These are phyloP conservation scores for Macropis europaea DNA, from an alignment of 2,888 invertebrate species.

Conservation along the genomic window DNA sequence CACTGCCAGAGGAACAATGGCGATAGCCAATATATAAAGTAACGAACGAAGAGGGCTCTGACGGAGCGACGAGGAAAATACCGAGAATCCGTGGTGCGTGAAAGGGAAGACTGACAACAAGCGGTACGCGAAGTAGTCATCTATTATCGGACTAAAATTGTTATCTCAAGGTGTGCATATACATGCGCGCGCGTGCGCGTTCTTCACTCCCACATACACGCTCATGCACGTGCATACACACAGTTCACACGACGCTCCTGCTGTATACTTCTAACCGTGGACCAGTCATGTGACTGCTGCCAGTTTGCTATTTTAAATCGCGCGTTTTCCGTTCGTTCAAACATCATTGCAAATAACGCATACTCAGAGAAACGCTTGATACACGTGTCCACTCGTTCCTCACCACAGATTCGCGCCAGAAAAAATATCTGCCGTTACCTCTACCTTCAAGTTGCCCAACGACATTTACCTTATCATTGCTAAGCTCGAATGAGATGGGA, in stretches of 20 bases:
- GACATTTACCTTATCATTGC: too few relatives aligned
- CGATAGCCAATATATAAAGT: constrained; percentile 33
- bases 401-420: too few relatives aligned
- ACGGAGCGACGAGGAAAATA: constrained; percentile 14
- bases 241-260: too few relatives aligned
- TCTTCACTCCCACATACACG: background rate
- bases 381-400: too few relatives aligned
- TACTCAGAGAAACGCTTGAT: too few relatives aligned
- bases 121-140: constrained; percentile 8
- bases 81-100: background rate
- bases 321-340: background rate
- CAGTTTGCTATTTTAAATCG: constrained; percentile 44
- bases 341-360: too few relatives aligned
- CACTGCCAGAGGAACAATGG: constrained; percentile 43
- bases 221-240: background rate
- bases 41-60: constrained; percentile 45
- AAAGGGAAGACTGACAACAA: constrained; percentile 29
- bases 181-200: background rate
- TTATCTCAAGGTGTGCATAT: constrained; percentile 3
- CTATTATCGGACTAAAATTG: constrained; percentile 40
- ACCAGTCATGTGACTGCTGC: constrained; percentile 35
- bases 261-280: background rate
- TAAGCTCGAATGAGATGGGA: too few relatives aligned
- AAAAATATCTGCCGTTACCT: too few relatives aligned
- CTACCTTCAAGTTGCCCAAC: too few relatives aligned